Evolutionary conservation across 1,140 invertebrate genomes (phyloP), one percentile per base, ranked within the genome.

Genomic region (Cotesia glomerata): DNA sequence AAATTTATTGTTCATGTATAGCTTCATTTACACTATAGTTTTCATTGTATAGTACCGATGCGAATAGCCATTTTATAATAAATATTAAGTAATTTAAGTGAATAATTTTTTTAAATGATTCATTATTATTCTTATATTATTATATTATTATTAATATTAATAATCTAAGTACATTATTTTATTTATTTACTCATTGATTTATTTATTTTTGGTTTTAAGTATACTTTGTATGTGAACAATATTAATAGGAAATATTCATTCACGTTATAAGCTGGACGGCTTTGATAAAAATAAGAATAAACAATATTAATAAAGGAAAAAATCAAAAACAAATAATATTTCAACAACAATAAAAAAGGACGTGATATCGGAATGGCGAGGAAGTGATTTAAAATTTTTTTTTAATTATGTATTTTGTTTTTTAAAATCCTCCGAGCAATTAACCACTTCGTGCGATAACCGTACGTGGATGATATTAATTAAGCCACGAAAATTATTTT

Each of bases 261-360:
- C 83, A 79, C 82, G 84, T 83, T 84, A 51, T 65, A 86, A 87
- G 85, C 83, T 87, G 86, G 86, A 87, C 86, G 86, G 86, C 85
- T 86, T 81, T 86, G 84, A 86, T 87, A 79, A 87, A 87, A 87
- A 87, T 86, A 87, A 84, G 81, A 87, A 86, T 69, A 45, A 45
- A 45, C 39, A 45, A 45, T 45, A 26, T 26, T 59, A 45, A 45
- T 11, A 45, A 45, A 9, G 11, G 11, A 2, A 5, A 8, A 5
- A 45, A 45, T 45, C 7, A 45, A 8, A 39, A 39, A 39, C 5
- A 39, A 8, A 39, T 39, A 45, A 9, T 7, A 8, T 45, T 9
- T 9, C 39, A 45, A 45, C 39, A 45, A 45, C 11, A 7, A n/a
- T 82, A 82, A 76, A 56, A 72, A 84, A 84, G 82, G 81, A 84